Base-by-base conservation (phyloP, 92 coral and sea anemone genomes). In the Virgularia gustaviana region DNA sequence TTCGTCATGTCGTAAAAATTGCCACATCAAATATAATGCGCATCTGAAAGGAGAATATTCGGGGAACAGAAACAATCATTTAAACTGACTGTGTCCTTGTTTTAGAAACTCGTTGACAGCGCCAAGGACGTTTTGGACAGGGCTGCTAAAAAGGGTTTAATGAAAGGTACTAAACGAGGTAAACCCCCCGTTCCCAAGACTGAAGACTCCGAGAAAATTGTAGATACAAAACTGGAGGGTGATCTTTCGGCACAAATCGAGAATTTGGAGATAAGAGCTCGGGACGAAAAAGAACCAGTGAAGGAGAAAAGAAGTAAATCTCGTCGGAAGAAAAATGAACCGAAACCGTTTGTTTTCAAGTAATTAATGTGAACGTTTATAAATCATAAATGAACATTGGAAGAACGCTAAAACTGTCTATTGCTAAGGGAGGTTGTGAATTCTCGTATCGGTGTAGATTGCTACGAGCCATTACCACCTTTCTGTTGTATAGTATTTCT, bases 61-160 rank as follows among this genome's bases (percentile, higher is more conserved):
- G 66, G 59, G 37, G 37, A 9, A 19, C 2, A 51, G 10, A 12
- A 15, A n/a, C 54, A 13, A 13, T 43, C 13, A 16, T 43, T 43
- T 43, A 22, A 12, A 33, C 49, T 52, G 33, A 1, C 15, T 10
- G 22, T 49, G 11, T 74, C 39, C 11, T 33, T 27, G 23, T 49
- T 49, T 15, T 70, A 91, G 99, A 94, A 89, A 85, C 86, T 87
- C 4, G 81, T 85, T 0, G 99, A 94, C 61, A 71, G 89, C 19
- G 83, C 99, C 2, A 91, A 89, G 25, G 99, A 94, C 49, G 84
- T 94, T 8, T 78, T 94, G 31, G 99, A 94, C 58, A 80, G 99
- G 77, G 99, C 99, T 2, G 95, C 99, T 1, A 94, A 89, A 82
- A 94, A 94, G 63, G 99, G 99, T 7, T 72, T 94, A 20, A 65